These are phyloP conservation scores for Staurois parvus DNA, from an alignment of 2,797 vertebrate species.

Conservation along the genomic window DNA sequence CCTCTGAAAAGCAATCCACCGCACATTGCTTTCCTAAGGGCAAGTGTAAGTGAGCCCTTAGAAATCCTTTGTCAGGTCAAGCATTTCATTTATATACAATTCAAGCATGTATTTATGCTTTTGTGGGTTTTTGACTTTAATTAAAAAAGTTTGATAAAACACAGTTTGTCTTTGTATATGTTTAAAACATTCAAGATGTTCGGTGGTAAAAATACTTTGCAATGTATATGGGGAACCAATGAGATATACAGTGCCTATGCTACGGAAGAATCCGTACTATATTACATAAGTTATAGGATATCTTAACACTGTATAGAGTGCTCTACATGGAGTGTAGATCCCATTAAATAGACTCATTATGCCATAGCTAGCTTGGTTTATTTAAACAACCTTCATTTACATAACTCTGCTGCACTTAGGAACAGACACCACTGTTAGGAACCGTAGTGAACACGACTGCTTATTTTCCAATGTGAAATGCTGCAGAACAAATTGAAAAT, in stretches of 20 bases:
- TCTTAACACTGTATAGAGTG: background rate
- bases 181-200: too few relatives aligned
- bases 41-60: too few relatives aligned
- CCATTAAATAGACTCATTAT: slow-evolving; percentile 25
- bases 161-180: too few relatives aligned
- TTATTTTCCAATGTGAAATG: slow-evolving; percentile 33
- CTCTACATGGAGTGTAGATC: background rate
- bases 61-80: too few relatives aligned
- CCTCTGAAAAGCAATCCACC: too few relatives aligned
- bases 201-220: too few relatives aligned
- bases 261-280: background rate
- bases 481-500: slow-evolving; percentile 44
- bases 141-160: too few relatives aligned
- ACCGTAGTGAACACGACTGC: background rate
- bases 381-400: slow-evolving; percentile 35
- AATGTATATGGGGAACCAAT: too few relatives aligned
- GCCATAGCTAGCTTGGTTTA: background rate
- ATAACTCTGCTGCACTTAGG: background rate
- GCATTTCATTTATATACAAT: too few relatives aligned
- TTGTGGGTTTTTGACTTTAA: too few relatives aligned
- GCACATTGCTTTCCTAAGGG: too few relatives aligned
- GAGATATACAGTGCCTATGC: background rate
- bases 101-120: too few relatives aligned
- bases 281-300: background rate
- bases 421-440: slow-evolving; percentile 41